A percentile compares a stretch with the other conserved stretches of the same genome.
These are phyloP conservation scores for Menidia menidia DNA, from an alignment of 2,797 vertebrate species.

Conservation along the genomic window DNA sequence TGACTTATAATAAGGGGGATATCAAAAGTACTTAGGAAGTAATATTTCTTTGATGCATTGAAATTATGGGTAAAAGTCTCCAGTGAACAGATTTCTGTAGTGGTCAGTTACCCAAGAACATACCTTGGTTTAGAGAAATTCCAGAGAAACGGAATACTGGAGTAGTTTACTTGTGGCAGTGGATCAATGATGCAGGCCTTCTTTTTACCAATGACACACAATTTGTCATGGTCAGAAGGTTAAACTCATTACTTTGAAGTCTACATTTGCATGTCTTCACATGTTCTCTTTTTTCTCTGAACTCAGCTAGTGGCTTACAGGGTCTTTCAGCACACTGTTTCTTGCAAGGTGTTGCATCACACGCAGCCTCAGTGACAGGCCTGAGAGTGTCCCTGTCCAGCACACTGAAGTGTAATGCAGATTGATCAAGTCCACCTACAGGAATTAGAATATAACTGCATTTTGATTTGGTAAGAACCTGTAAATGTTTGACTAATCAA, in stretches of 20 bases:
- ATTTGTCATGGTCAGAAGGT: conserved; percentile 27
- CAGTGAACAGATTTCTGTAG: background rate
- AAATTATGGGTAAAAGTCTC: no score
- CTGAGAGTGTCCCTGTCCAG: conserved; percentile 32
- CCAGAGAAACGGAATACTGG: no score
- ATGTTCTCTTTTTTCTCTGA: conserved; percentile 1
- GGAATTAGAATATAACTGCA: background rate
- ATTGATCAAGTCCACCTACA: conserved; percentile 40
- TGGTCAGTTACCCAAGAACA: conserved; percentile 16
- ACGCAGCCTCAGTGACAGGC: conserved; percentile 17
- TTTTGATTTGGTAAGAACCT: conserved; percentile 15
- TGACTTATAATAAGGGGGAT: no score
- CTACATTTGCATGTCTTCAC: background rate
- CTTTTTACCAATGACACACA: conserved; percentile 41
- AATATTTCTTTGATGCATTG: no score
- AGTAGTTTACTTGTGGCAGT: conserved; percentile 45
- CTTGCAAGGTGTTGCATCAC: conserved; percentile 68
- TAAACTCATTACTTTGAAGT: conserved; percentile 1
- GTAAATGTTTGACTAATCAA: conserved; percentile 16
- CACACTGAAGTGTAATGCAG: conserved; percentile 50
- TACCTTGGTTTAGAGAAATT: conserved; percentile 12
- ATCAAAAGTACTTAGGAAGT: no score
- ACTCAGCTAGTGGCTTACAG: conserved; percentile 38
- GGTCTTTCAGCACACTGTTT: conserved; percentile 54
- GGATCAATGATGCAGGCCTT: conserved; percentile 55